A percentile compares a stretch with the other conserved stretches of the same genome.
Conservation (phyloP, 2,113 vertebrate species). For the Bambusicola thoracicus region DNA sequence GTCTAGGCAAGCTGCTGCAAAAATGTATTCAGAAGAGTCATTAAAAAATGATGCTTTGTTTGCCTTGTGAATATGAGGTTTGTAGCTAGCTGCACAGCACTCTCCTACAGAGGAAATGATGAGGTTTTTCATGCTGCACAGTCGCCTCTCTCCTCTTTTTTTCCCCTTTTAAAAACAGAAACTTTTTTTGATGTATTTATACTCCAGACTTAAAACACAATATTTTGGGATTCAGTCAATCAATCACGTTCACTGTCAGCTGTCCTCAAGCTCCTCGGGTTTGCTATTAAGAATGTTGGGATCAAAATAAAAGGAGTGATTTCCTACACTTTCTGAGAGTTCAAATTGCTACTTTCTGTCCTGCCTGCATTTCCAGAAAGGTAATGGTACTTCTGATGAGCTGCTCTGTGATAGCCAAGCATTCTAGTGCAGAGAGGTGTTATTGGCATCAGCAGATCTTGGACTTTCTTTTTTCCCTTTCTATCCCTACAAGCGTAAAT, state of each 20-base stretch:
- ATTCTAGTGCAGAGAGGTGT: conserved; percentile 8
- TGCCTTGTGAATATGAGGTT: conserved; percentile 91
- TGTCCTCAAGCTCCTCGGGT: conserved; percentile 54
- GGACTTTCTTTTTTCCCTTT: conserved; percentile 15
- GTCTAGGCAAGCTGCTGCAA: conserved; percentile 87
- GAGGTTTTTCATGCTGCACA: conserved; percentile 70
- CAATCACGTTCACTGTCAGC: conserved; percentile 46
- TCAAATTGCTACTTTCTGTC: conserved; percentile 46
- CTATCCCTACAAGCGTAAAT: neutral
- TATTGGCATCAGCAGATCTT: conserved; percentile 32
- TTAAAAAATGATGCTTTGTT: conserved; percentile 98
- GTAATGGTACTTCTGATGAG: conserved; percentile 6
- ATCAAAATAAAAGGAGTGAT: conserved; percentile 68
- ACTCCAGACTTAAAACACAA: conserved; percentile 46
- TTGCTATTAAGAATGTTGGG: conserved; percentile 59
- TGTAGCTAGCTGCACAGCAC: conserved; percentile 78
- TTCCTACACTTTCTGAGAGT: conserved; percentile 63
- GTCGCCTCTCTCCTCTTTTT: neutral
- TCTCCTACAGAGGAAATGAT: conserved; percentile 80
- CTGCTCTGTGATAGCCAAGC: conserved; percentile 31
- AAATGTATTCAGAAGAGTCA: conserved; percentile 93
- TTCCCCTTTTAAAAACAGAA: conserved; percentile 30
- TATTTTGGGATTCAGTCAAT: conserved; percentile 43
- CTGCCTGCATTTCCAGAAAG: conserved; percentile 12
- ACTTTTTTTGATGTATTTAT: conserved; percentile 65